Conservation (phyloP, 2,888 invertebrate species). For the Perdita meconis region DNA sequence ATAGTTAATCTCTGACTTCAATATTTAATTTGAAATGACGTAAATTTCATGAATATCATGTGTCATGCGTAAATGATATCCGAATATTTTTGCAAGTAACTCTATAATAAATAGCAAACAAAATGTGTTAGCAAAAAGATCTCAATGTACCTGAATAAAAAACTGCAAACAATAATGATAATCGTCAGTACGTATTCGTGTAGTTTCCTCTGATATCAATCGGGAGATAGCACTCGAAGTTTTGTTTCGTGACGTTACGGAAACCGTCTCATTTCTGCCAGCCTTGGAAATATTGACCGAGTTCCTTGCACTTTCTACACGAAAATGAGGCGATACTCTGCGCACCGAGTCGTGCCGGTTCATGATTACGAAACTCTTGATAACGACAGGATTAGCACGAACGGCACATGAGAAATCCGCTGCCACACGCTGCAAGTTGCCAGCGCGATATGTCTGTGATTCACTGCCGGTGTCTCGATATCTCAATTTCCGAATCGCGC, state of each 20-base stretch:
- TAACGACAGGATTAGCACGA: constrained; percentile 38
- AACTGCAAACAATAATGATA: constrained; percentile 34
- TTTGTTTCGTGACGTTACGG: constrained; percentile 2
- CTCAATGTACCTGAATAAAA: neutral
- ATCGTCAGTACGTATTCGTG: constrained; percentile 49
- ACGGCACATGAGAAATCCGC: constrained; percentile 31
- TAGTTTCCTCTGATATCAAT: constrained; percentile 26
- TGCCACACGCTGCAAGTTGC: constrained; percentile 22
- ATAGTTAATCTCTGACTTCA: too few species aligned
- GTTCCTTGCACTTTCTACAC: constrained; percentile 50
- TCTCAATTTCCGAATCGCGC: constrained; percentile 46
- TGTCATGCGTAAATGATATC: too few species aligned
- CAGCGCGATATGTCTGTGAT: constrained; percentile 19
- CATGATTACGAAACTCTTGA: constrained; percentile 50
- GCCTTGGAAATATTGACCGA: constrained; percentile 54
- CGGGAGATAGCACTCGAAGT: neutral
- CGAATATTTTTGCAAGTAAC: too few species aligned
- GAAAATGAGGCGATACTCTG: constrained; percentile 49
- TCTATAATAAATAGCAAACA: neutral
- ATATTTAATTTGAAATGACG: too few species aligned
- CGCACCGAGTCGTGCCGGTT: neutral
- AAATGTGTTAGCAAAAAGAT: neutral
- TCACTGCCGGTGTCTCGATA: constrained; percentile 38
- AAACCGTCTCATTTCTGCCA: constrained; percentile 28
- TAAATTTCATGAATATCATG: too few species aligned